Evolutionary conservation across 1,140 invertebrate species (phyloP), one percentile per base, ranked within the genome.

Genomic region (Dolichoris vasculosae): DNA sequence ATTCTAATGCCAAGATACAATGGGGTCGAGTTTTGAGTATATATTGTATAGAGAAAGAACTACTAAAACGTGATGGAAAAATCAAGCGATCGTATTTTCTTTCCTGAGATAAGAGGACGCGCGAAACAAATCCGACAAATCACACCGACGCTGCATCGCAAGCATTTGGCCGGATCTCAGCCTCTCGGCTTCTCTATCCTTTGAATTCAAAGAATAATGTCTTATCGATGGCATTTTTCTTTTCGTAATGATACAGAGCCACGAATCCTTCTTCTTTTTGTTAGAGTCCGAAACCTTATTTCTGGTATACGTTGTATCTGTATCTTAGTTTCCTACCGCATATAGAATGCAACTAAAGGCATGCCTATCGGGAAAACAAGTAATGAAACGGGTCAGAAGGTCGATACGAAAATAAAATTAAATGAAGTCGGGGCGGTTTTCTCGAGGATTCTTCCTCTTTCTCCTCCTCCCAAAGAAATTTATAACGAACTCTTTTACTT

Each of bases 381-480:
- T 77, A 85, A 85, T 76, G 84, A 85, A 85, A 82, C 78, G 79
- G 79, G 69, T 82, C 71, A 77, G 67, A 80, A 77, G 84, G 55
- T 82, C 84, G 55, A 40, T 77, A 76, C 78, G 55, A 75, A 85
- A 63, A 73, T 69, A 48, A 63, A 64, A 63, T 71, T 64, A 79
- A 77, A 83, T 78, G 59, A 40, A 83, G 75, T 32, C 26, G 30
- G 43, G 59, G n/a, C 30, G 64, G 83, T 75, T 85, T 85, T 46
- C 51, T 73, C 48, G 35, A 48, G 77, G 48, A 80, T 80, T 64
- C 83, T 15, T 80, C 43, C 43, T 79, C 78, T 32, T 59, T 48
- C n/a, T 40, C 13, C 55, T 48, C 2, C 76, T 64, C 40, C 13
- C 69, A 59, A 64, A 63, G 67, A 80, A 78, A 85, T 80, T 79